Evolutionary conservation across 1,140 invertebrate species (phyloP).

Genomic region (Hypsibius dujardini): DNA sequence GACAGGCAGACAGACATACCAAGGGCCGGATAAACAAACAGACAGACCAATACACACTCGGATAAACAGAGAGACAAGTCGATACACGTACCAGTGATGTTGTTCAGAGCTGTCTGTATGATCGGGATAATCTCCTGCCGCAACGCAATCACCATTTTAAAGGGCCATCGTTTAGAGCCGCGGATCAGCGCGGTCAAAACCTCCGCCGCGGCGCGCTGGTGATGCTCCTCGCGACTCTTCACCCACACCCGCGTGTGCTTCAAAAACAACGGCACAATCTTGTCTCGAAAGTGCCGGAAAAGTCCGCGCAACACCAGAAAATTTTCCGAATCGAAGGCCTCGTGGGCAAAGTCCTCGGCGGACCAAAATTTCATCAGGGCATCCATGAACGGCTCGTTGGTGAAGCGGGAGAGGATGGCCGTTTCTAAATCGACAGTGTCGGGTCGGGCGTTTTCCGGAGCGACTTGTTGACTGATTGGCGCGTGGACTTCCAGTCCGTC

Average conservation of each 20-base stretch:
- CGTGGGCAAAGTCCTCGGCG: constrained; percentile 66
- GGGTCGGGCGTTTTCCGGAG: constrained; percentile 35
- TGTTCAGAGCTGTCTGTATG: constrained; percentile 40
- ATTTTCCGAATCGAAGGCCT: constrained; percentile 50
- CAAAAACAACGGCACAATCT: constrained; percentile 43
- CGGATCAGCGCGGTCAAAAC: constrained; percentile 47
- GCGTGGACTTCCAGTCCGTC: constrained; percentile 42
- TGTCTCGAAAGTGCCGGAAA: constrained; percentile 57
- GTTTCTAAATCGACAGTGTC: constrained; percentile 37
- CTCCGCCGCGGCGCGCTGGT: constrained; percentile 65
- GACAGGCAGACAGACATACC: too few species aligned
- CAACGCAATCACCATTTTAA: constrained; percentile 41
- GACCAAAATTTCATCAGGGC: constrained; percentile 54
- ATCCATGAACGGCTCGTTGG: constrained; percentile 46
- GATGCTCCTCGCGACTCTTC: constrained; percentile 49
- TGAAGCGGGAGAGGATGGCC: constrained; percentile 51
- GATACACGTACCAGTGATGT: constrained; percentile 37
- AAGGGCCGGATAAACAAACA: too few species aligned
- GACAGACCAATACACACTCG: too few species aligned
- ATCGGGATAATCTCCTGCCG: constrained; percentile 44
- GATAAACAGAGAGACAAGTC: constrained; percentile 19
- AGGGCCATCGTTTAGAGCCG: constrained; percentile 66
- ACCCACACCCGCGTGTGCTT: constrained; percentile 48
- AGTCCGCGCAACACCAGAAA: constrained; percentile 53
- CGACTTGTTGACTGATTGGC: constrained; percentile 43